Evolutionary conservation across 2,888 invertebrate species (phyloP).

Genomic region (Nowickia ferox): DNA sequence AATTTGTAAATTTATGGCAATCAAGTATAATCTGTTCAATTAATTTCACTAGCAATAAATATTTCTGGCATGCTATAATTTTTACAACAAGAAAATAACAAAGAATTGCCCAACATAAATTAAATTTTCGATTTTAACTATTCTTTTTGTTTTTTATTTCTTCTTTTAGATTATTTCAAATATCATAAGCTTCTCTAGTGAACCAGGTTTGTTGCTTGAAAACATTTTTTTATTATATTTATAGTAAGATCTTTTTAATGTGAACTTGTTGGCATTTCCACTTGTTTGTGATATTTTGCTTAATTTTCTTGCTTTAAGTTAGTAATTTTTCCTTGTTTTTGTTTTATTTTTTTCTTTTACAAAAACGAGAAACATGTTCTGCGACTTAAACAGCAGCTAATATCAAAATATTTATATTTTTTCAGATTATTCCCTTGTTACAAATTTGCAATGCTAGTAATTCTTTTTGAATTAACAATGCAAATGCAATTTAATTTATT

Average conservation of each 20-base stretch:
- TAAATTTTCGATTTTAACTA: slow-evolving; percentile 9
- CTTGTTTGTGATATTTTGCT: slow-evolving; percentile 50
- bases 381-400: not conserved
- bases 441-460: not conserved
- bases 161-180: slow-evolving; percentile 42
- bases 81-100: not conserved
- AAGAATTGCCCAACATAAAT: slow-evolving; percentile 3
- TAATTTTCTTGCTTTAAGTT: slow-evolving; percentile 1
- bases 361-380: slow-evolving; percentile 36
- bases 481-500: not conserved
- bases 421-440: not conserved
- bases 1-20: not conserved
- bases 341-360: slow-evolving; percentile 7
- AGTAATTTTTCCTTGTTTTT: not conserved
- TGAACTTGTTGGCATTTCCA: slow-evolving; percentile 68
- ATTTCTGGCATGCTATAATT: slow-evolving; percentile 14
- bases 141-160: slow-evolving; percentile 9
- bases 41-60: slow-evolving; percentile 16
- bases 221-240: not conserved
- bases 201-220: slow-evolving; percentile 39
- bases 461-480: not conserved
- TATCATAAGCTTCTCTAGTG: slow-evolving; percentile 59
- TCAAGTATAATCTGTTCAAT: not conserved
- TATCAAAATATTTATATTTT: not conserved
- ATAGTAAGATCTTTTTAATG: slow-evolving; percentile 28